Evolutionary conservation across 2,113 vertebrate species (phyloP), one percentile per base, ranked within the genome.

Genomic region (Rhinoptilus africanus): DNA sequence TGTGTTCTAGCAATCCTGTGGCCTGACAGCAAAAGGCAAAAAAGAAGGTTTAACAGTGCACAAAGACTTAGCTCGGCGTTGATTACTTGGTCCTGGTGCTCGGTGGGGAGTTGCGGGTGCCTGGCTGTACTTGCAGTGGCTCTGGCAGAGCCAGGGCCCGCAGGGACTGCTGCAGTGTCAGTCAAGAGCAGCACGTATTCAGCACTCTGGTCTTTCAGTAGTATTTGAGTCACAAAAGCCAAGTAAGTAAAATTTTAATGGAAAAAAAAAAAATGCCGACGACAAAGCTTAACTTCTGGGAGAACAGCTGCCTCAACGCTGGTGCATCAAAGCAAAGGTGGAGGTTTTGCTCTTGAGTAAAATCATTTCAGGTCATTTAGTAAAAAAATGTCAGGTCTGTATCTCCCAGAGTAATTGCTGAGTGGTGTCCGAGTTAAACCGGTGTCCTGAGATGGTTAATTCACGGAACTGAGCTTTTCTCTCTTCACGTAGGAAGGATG

Each of bases 1-100:
- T 13, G 0, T 35, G 35, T 50, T 50, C 1, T 4, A 63, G 3
- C 39, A 1, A 17, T 69, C 30, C 39, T 3, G 11, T 6, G 16
- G 9, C 30, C 67, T 47, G 0, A 2, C 2, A 35, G 64, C 34
- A 72, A 28, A 64, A 63, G n/a, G 92, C 18, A 41, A 17, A 63
- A 12, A 30, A n/a, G 34, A 17, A 56, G 51, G 32, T 48, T n/a
- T 11, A 1, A 62, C 30, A 37, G 43, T 21, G 79, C 62, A 14
- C 26, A 11, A 9, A 41, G 3, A 7, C 32, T 87, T 50, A 4
- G 5, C 22, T 68, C 35, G 35, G 12, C 0, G 0, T 0, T 30
- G 62, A 48, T 60, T 64, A 23, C 30, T 26, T 26, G 64, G 56
- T 63, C 27, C 43, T 66, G 68, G 39, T 73, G 71, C 34, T 26